Evolutionary conservation across 92 coral and sea anemone genomes (phyloP).

Genomic region (Palythoa grandiflora): DNA sequence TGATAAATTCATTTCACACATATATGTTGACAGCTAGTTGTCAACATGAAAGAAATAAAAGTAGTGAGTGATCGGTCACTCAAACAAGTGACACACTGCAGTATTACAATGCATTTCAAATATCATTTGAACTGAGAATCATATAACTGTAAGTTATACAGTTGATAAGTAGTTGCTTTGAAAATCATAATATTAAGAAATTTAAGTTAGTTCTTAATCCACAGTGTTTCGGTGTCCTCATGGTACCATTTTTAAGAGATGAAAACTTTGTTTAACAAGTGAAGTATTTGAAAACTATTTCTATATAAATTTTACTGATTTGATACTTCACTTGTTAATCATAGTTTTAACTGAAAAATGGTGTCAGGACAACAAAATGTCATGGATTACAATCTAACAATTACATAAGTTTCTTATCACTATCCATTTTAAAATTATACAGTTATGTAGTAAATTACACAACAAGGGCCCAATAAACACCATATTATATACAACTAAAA

Average conservation of each 20-base stretch:
- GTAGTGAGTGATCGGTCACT: background rate
- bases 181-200: background rate
- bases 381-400: background rate
- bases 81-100: constrained; percentile 1
- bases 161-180: background rate
- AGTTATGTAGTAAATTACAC: constrained; percentile 1
- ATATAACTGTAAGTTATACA: background rate
- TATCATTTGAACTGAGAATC: background rate
- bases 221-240: background rate
- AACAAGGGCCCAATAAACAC: background rate
- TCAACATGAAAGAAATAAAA: background rate
- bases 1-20: background rate
- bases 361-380: background rate
- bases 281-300: background rate
- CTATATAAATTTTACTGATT: background rate
- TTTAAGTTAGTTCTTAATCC: background rate
- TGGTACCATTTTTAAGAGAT: background rate
- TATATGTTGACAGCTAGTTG: constrained; percentile 5
- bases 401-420: background rate
- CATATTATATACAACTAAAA: background rate
- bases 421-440: background rate
- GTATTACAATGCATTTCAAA: background rate
- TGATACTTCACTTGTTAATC: background rate
- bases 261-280: background rate
- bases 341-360: background rate